Base-by-base conservation (phyloP, 2,888 invertebrate genomes). In the Trilocha varians region DNA sequence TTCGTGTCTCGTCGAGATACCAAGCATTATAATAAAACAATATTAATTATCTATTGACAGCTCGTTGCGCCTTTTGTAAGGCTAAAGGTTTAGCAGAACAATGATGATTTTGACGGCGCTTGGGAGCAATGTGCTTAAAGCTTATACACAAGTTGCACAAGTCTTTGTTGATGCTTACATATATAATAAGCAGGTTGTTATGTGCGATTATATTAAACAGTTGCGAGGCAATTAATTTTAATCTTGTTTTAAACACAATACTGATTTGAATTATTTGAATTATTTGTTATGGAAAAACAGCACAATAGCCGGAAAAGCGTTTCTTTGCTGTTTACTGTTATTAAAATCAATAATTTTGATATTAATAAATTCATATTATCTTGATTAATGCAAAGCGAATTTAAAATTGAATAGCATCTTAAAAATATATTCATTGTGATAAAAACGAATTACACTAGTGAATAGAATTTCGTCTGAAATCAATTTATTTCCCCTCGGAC, bases 401-500 rank as follows among this genome's bases (percentile, higher is more conserved):
- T 25, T 25, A 3, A 25, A 25, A 9, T 18, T 18, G 5, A 18
- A 18, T 18, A 18, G 18, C 8, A 18, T 1, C 18, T 8, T 8
- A 18, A 8, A 18, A 35, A 40, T 35, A 39, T 17, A 32, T 35
- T 38, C 32, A 13, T 18, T 38, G 38, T 18, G 18, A 38, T 13
- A 18, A 15, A 13, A 14, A 34, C 14, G 33, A 38, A 34, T 35
- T 39, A 32, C 3, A 11, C 8, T 35, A 39, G 32, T 39, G 34
- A 42, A 36, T 42, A 34, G 32, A 38, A 38, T 36, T 42, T 44
- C 39, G 47, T 48, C 47, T 47, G 57, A 57, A 83, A 72, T 73
- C 82, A 79, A 85, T 83, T 82, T 76, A 53, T 54, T 68, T 74
- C 82, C 84, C 83, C 82, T 72, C 62, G 63, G 67, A 66, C 70